Evolutionary conservation across 2,113 vertebrate genomes (phyloP), one percentile per base, ranked within the genome.

Genomic region (Cromileptes altivelis): DNA sequence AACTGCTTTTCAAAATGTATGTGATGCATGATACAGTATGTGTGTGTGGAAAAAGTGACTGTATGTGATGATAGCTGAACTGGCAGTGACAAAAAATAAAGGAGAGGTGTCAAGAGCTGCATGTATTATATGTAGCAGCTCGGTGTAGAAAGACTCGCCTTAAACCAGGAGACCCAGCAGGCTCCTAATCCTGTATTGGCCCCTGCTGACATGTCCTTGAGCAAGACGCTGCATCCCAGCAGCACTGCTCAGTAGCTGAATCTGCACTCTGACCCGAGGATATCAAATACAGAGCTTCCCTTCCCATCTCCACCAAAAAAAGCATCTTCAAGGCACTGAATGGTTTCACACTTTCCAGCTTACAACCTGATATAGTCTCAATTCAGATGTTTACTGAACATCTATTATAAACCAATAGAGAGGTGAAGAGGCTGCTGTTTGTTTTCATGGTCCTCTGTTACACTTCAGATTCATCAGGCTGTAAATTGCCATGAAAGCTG

Each of bases 181-280:
- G 56, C 50, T 63, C 10, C 40, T 58, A 17, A 19, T 50, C 67
- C 74, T 50, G 37, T 4, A 10, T 17, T 27, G 27, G 6, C 37
- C 61, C 14, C 75, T n/a, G 77, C 42, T 70, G 67, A 69, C 33
- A 75, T 27, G 76, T 70, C 67, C 68, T 72, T 70, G 42, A 80
- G 76, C 30, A 78, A 79, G 69, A 80, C 42, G 12, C 75, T 10
- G 42, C 19, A 17, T 30, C 67, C 13, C 33, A 25, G 40, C 30
- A n/a, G 64, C 37, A n/a, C 1, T 37, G 21, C 14, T 53, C 23
- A 0, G 37, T 2, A 0, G 10, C 30, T 15, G 55, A 80, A 56
- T 57, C n/a, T 53, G 57, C 14, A 15, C 86, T 75, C 42, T 81
- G 76, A 76, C 53, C 56, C 6, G 19, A 0, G 7, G 17, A 7